Percentiles rank a stretch among this genome's conserved stretches.
Evolutionary conservation across 92 coral and sea anemone genomes (phyloP).

Genomic region (Palythoa caribaeorum): DNA sequence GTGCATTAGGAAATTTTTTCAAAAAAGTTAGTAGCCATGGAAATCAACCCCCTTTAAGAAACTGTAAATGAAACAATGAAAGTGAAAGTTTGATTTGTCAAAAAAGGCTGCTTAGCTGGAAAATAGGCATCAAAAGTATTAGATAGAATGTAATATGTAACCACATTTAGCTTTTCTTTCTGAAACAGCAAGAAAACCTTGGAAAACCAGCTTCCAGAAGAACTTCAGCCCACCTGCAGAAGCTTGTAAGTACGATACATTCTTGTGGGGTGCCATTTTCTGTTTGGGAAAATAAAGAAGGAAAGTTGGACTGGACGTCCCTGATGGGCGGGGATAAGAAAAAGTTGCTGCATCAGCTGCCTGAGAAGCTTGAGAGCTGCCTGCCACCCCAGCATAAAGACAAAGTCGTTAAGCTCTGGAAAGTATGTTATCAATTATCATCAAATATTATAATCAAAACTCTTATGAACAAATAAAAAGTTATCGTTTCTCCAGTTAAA

Average conservation of each 20-base stretch:
- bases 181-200: background rate
- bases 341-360: background rate
- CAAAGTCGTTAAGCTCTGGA: background rate
- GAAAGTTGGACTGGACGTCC: constrained; percentile 5
- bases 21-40: too few relatives aligned
- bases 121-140: background rate
- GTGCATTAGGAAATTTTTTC: too few relatives aligned
- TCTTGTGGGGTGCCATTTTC: constrained; percentile 13
- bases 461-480: background rate
- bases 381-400: background rate
- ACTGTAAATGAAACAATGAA: background rate
- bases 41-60: background rate
- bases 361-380: background rate
- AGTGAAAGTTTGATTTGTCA: background rate
- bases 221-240: constrained; percentile 9
- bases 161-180: background rate
- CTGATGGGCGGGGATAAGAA: constrained; percentile 7
- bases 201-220: constrained; percentile 1
- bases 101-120: background rate
- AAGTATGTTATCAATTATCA: background rate
- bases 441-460: background rate
- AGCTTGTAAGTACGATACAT: background rate
- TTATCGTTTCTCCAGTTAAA: too few relatives aligned
- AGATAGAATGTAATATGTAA: background rate
- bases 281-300: constrained; percentile 3